phyloP scores from a whole-genome alignment of 2,797 vertebrate genomes.

The Neosalanx taihuensis region DNA sequence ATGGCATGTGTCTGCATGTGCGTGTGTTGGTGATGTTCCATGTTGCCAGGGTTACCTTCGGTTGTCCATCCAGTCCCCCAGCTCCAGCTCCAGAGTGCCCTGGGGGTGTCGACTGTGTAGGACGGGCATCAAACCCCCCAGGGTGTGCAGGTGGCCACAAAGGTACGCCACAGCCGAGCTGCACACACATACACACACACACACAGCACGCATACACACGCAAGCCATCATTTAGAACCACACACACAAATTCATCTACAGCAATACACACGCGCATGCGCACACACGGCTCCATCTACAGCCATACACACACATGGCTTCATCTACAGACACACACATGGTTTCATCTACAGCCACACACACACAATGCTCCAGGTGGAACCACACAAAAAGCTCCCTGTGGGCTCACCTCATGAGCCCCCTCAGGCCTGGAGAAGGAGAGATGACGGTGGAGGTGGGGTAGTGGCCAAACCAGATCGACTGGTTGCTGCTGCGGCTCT shows the following conservation, averaged over 20 bases:
- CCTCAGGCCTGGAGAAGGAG: slow-evolving; percentile 84
- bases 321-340: no score
- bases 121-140: slow-evolving; percentile 89
- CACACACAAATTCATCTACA: not conserved
- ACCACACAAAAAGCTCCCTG: not conserved
- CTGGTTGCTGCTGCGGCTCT: slow-evolving; percentile 87
- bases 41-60: slow-evolving; percentile 67
- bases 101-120: slow-evolving; percentile 85
- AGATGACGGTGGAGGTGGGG: slow-evolving; percentile 91
- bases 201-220: no score
- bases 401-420: slow-evolving; percentile 83
- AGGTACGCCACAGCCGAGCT: slow-evolving; percentile 92
- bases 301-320: not conserved
- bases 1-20: not conserved
- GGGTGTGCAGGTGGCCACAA: slow-evolving; percentile 94
- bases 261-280: no score
- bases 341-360: no score
- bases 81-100: slow-evolving; percentile 91
- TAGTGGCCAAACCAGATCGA: slow-evolving; percentile 98
- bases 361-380: not conserved
- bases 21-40: not conserved
- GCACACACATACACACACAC: slow-evolving; percentile 23
- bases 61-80: slow-evolving; percentile 96
- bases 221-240: not conserved
- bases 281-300: no score